Percentiles rank a stretch among this genome's conserved stretches.
Conservation (phyloP, 2,888 invertebrate genomes). For the Noctua janthe region DNA sequence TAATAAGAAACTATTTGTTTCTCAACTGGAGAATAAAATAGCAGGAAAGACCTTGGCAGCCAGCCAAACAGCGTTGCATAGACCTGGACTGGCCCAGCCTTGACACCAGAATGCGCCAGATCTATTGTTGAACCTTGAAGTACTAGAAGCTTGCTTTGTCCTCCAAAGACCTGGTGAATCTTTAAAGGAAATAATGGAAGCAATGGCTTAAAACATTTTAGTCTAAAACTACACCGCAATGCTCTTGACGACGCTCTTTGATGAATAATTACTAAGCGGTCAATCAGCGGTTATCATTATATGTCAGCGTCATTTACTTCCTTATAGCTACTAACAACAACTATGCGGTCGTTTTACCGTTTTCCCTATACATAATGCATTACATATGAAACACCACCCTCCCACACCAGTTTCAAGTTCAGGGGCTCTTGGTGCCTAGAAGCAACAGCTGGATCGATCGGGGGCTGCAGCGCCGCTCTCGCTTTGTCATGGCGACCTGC, state of each 20-base stretch:
- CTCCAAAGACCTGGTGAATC: constrained; percentile 37
- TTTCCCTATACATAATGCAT: constrained; percentile 19
- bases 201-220: neutral
- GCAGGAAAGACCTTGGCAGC: constrained; percentile 62
- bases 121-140: constrained; percentile 62
- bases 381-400: constrained; percentile 37
- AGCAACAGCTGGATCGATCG: constrained; percentile 88
- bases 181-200: constrained; percentile 10
- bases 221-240: neutral
- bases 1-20: constrained; percentile 58
- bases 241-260: constrained; percentile 18
- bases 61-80: constrained; percentile 61
- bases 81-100: constrained; percentile 66
- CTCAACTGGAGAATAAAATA: constrained; percentile 63
- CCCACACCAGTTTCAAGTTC: constrained; percentile 72
- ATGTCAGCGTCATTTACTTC: constrained; percentile 18
- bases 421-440: constrained; percentile 76
- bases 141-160: constrained; percentile 40
- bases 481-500: constrained; percentile 81
- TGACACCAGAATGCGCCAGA: constrained; percentile 66
- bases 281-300: constrained; percentile 9
- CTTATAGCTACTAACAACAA: neutral
- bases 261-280: constrained; percentile 16
- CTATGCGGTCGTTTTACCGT: neutral
- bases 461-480: constrained; percentile 76